Base-by-base conservation (phyloP, 2,113 vertebrate species). In the Scopus umbretta region DNA sequence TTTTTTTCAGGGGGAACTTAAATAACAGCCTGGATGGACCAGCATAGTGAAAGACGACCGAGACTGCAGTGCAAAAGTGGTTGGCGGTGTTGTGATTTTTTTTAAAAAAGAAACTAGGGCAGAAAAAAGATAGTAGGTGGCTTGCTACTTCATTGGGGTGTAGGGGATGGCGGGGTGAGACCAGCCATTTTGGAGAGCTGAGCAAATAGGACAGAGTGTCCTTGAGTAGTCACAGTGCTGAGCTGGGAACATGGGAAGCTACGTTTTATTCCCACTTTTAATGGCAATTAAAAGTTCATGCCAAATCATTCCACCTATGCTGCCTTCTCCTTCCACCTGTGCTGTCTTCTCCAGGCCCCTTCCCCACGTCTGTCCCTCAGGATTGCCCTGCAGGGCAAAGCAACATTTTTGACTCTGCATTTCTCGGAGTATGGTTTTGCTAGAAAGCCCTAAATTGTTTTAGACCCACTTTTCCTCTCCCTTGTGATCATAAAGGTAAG, bases 1-100 rank as follows among this genome's bases (percentile, higher is more conserved):
- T 20, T 90, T 94, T 93, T 97, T 95, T 93, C 81, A 89, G 53
- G 32, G n/a, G 80, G 55, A 92, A 90, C 70, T 96, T 92, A 90
- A 96, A 91, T 96, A 94, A 93, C 81, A 96, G 93, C 72, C 82
- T 94, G 78, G 90, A 80, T 95, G 94, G 90, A 97, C 86, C 58
- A 79, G 86, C 1, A 0, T 94, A 96, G 94, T 95, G 96, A 94
- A 95, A 97, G 95, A 97, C 96, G 23, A 72, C 76, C 0, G 5
- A 91, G 91, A 53, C 83, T 94, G 86, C 88, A 17, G 2, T 89
- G 92, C 78, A 92, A 80, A 96, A 97, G 73, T 75, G 62, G 96
- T 96, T 96, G 96, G 95, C 65, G 70, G 92, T 94, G 94, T 72
- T 95, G 78, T 68, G 87, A 82, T 73, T 56, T 88, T 30, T 85